Percentiles rank a stretch among this genome's conserved stretches.
phyloP scores from a whole-genome alignment of 1,140 invertebrate species.

The Magallana ariakensis region DNA sequence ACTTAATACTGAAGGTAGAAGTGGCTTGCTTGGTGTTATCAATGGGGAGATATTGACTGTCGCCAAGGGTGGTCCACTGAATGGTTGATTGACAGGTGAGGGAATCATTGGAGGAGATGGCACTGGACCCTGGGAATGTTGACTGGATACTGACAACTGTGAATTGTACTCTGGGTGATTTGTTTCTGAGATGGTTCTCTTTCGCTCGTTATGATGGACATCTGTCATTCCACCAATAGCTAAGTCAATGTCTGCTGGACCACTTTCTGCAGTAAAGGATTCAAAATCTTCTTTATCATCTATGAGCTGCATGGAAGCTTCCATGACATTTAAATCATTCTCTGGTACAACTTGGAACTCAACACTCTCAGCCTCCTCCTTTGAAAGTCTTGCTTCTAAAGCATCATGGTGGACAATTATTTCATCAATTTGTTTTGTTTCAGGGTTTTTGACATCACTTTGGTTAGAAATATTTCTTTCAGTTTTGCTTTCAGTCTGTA shows the following conservation, averaged over 20 bases:
- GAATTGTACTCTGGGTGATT: conserved; percentile 18
- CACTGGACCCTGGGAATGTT: conserved; percentile 13
- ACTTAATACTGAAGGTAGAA: background rate
- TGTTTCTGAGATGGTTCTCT: conserved; percentile 43
- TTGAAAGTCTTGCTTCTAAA: conserved; percentile 48
- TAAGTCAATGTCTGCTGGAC: conserved; percentile 53
- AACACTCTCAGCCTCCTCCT: conserved; percentile 68
- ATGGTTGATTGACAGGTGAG: conserved; percentile 46
- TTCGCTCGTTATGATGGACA: conserved; percentile 41
- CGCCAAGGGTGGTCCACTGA: conserved; percentile 57
- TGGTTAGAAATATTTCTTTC: background rate
- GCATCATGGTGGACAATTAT: conserved; percentile 1
- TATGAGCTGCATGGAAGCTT: conserved; percentile 58
- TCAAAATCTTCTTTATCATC: conserved; percentile 75
- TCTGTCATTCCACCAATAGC: conserved; percentile 51
- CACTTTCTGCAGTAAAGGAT: conserved; percentile 72
- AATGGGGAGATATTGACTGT: conserved; percentile 68
- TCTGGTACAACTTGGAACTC: conserved; percentile 63
- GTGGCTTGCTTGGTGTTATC: conserved; percentile 64
- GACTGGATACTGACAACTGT: conserved; percentile 40
- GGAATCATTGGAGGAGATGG: conserved; percentile 16
- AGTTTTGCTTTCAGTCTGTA: conserved; percentile 17
- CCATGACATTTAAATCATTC: conserved; percentile 51
- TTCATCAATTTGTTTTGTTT: background rate
- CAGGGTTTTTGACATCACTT: background rate